Evolutionary conservation across 1,140 invertebrate species (phyloP).

Genomic region (Drosophila pandora): DNA sequence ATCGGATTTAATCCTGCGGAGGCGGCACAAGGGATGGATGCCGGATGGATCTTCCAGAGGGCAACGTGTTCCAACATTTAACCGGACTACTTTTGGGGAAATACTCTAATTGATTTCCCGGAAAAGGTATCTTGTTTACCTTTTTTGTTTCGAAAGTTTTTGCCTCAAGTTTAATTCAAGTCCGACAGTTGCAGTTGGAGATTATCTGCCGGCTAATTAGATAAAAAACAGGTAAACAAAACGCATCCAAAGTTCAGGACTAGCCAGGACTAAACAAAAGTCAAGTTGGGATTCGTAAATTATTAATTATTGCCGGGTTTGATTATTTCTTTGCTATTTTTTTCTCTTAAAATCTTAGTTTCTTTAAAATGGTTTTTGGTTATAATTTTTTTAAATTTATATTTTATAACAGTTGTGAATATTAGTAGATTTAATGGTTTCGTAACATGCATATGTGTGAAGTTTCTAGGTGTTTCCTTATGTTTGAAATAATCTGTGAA

Average conservation of each 20-base stretch:
- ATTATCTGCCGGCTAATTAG: slow-evolving; percentile 34
- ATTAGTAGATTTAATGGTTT: too few relatives aligned
- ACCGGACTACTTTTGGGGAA: slow-evolving; percentile 37
- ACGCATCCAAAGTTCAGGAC: neutral
- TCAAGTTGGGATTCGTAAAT: neutral
- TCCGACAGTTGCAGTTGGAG: slow-evolving; percentile 23
- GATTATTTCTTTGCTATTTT: neutral
- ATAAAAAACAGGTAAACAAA: slow-evolving; percentile 5
- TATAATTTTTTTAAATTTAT: neutral
- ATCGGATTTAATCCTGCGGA: neutral
- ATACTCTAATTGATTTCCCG: slow-evolving; percentile 70
- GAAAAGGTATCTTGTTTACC: slow-evolving; percentile 36
- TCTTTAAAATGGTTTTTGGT: neutral
- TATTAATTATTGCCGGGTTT: neutral
- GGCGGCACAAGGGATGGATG: neutral
- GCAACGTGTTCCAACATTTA: slow-evolving; percentile 45
- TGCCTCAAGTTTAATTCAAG: slow-evolving; percentile 34
- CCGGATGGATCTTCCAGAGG: slow-evolving; percentile 31
- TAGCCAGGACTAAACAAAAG: neutral
- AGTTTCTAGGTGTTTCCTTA: neutral
- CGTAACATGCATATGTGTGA: too few relatives aligned
- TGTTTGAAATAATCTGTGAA: neutral
- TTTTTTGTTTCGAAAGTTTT: slow-evolving; percentile 30
- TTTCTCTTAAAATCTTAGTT: neutral
- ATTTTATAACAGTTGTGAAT: too few relatives aligned